phyloP scores from a whole-genome alignment of 1,140 invertebrate species.

The Amyelois transitella region DNA sequence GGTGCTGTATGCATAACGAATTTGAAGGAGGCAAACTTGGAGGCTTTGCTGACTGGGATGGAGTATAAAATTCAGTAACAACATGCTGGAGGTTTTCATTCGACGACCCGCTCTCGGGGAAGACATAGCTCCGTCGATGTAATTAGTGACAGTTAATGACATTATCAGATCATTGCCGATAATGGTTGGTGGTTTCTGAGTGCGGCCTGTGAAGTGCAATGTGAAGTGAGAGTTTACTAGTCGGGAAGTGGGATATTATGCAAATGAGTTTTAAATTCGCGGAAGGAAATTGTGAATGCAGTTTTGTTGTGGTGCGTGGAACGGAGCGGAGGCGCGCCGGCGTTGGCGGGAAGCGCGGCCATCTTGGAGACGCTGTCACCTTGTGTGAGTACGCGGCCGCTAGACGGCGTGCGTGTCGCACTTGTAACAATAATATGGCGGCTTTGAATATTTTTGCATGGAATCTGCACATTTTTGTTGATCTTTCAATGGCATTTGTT shows the following conservation, averaged over 20 bases:
- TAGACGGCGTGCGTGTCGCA: constrained; percentile 60
- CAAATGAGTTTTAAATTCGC: constrained; percentile 32
- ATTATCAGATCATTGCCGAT: constrained; percentile 21
- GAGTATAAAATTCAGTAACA: constrained; percentile 76
- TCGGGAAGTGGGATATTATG: constrained; percentile 22
- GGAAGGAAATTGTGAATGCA: constrained; percentile 24
- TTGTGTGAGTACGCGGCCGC: constrained; percentile 46
- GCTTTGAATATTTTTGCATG: constrained; percentile 69
- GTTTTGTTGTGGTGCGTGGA: constrained; percentile 27
- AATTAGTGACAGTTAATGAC: constrained; percentile 51
- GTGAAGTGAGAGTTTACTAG: constrained; percentile 11
- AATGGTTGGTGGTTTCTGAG: constrained; percentile 15
- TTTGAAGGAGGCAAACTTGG: constrained; percentile 75
- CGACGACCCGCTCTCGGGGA: constrained; percentile 62
- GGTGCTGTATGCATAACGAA: constrained; percentile 77
- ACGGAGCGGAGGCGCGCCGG: constrained; percentile 14
- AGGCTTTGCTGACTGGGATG: constrained; percentile 71
- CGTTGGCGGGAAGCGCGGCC: constrained; percentile 33
- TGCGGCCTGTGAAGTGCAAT: not conserved
- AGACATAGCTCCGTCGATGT: constrained; percentile 66
- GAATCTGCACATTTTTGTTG: constrained; percentile 18
- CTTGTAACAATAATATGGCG: constrained; percentile 48
- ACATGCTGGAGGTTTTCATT: constrained; percentile 72
- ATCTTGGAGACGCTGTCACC: constrained; percentile 47
- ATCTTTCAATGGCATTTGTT: not conserved